Base-by-base conservation (phyloP, 1,140 invertebrate species). In the Euura lappo region DNA sequence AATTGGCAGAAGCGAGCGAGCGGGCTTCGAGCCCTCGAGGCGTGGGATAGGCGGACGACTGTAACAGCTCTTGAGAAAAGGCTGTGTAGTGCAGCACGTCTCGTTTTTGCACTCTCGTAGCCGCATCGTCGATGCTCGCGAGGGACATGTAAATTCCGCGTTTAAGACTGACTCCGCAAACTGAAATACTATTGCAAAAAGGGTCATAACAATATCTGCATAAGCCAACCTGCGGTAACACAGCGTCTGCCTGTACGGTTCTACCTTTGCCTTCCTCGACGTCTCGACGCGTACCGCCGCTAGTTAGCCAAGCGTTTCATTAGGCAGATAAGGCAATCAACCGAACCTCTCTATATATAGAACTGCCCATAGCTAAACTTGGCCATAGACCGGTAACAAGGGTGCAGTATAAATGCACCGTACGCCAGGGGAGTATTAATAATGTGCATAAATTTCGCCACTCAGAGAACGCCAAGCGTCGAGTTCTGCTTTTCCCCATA, bases 321-420 rank as follows among this genome's bases (percentile, higher is more conserved):
- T 86, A 85, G 79, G 80, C 83, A 84, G 82, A 85, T 86, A 85
- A 85, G 83, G 78, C 85, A 85, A 85, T 82, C 84, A 83, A 85
- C 75, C 71, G 51, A 8, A n/a, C 8, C 8, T 60, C 51, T 8
- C 51, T 60, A 60, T 60, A 60, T 51, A 51, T 60, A 60, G 10
- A 60, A n/a, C 51, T n/a, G 51, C 10, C 13, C 28, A 28, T 28
- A 28, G 28, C 28, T 28, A 28, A 28, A 28, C 28, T 28, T 28
- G 28, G 28, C 28, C 28, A 28, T 28, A 28, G 28, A 28, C 28
- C 28, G 28, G 28, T 28, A 28, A 28, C 28, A 28, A 28, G 28
- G 28, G 28, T 28, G 28, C 28, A 28, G 28, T 28, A 28, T 28
- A 28, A 28, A 28, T 28, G 28, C 28, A 28, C 28, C 28, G 28